A percentile compares a stretch with the other conserved stretches of the same genome.
phyloP scores from a whole-genome alignment of 1,140 invertebrate genomes.

The Geopemphigus sp. region DNA sequence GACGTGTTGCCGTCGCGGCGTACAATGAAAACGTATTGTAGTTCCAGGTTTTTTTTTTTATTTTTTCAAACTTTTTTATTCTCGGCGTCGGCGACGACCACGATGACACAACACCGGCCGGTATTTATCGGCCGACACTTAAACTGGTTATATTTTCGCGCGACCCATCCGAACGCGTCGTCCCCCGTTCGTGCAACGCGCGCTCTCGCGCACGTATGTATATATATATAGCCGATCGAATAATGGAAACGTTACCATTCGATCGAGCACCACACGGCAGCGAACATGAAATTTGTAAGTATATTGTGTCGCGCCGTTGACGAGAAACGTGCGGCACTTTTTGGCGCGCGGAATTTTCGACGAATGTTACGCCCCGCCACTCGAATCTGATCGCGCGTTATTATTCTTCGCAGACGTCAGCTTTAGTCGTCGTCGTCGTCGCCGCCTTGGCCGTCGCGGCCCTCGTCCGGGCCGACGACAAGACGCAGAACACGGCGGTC shows the following conservation, averaged over 20 bases:
- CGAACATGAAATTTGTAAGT: constrained; percentile 40
- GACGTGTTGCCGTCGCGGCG: too few relatives aligned
- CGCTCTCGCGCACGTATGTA: not conserved
- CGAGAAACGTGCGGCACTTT: too few relatives aligned
- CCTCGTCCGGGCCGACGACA: constrained; percentile 9
- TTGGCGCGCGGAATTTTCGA: too few relatives aligned
- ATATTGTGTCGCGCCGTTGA: not conserved
- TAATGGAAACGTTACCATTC: constrained; percentile 19
- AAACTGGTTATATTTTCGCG: constrained; percentile 38
- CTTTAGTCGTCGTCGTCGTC: constrained; percentile 19
- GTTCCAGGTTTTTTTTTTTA: not conserved
- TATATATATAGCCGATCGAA: constrained; percentile 32
- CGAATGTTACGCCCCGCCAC: too few relatives aligned
- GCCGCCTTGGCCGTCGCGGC: constrained; percentile 3
- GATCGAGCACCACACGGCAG: not conserved
- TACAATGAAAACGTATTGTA: not conserved
- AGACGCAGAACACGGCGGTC: not conserved
- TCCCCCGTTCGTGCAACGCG: too few relatives aligned
- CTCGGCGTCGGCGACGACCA: not conserved
- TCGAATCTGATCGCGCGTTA: not conserved
- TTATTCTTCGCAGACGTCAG: constrained; percentile 19
- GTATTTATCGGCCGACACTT: constrained; percentile 10
- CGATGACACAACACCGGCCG: constrained; percentile 34
- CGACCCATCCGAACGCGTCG: not conserved
- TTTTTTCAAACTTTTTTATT: too few relatives aligned